These are phyloP conservation scores for Irena cyanogastra DNA, from an alignment of 2,113 vertebrate genomes.

Conservation along the genomic window DNA sequence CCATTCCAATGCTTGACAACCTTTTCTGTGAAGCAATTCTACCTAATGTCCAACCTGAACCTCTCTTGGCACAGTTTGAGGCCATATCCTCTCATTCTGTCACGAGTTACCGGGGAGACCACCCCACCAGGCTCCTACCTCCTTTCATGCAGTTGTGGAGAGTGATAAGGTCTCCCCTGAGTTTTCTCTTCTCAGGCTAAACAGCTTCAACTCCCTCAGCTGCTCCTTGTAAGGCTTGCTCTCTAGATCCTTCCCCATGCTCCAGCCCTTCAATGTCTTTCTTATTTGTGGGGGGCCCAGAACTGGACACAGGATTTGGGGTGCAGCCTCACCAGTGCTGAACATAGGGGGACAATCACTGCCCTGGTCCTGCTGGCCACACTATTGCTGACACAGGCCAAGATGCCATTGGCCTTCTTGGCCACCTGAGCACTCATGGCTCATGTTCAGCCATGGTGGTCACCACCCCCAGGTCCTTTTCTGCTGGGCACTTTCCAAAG, in stretches of 20 bases:
- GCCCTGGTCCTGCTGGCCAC: neutral
- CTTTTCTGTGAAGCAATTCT: neutral
- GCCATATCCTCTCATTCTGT: neutral
- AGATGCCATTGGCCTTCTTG: neutral
- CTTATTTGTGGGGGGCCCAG: too few relatives aligned
- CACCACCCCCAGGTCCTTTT: neutral
- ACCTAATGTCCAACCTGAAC: neutral
- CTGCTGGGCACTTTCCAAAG: accelerated
- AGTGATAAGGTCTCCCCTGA: accelerated
- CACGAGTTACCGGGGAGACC: too few relatives aligned
- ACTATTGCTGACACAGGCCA: accelerated
- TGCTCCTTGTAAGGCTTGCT: neutral
- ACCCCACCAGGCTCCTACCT: neutral
- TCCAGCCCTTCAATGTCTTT: neutral
- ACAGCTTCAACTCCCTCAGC: neutral
- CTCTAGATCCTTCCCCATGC: neutral
- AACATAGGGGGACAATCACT: accelerated
- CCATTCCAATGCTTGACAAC: neutral
- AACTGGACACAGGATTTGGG: accelerated
- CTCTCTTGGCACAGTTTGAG: neutral
- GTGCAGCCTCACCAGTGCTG: accelerated
- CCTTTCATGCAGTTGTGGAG: neutral
- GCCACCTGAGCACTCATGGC: neutral
- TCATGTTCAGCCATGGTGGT: accelerated
- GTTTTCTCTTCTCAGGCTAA: neutral